Evolutionary conservation across 2,888 invertebrate genomes (phyloP), one percentile per base, ranked within the genome.

Genomic region (Neelides folsomi): DNA sequence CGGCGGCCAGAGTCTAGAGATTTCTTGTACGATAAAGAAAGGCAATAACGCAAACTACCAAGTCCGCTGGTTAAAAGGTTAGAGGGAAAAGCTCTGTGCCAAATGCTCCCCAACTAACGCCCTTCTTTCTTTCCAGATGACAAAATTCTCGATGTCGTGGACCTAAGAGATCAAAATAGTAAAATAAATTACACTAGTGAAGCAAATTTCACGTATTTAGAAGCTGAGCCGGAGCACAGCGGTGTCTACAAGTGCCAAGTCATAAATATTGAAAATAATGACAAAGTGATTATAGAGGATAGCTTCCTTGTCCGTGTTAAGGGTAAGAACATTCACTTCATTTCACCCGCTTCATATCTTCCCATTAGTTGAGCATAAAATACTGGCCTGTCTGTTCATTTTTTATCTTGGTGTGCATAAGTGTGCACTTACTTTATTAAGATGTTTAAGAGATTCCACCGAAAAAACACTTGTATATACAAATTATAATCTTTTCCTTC

Each of bases 1-100:
- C 49, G 87, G 92, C 74, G 88, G 85, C 38, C 87, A 89, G 71
- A 81, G 79, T 68, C 73, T 92, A 65, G 77, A 78, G 69, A 74
- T 92, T 61, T 72, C 75, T 60, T 92, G 92, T 27, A 27, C 27
- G 27, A 27, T 27, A 27, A 27, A 27, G 27, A 27, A 27, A 27
- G 27, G 27, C 27, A 27, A 27, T 27, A 27, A 27, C 27, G 27
- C 27, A 27, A 27, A 27, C 7, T 27, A 27, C 27, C 27, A 27
- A 27, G 27, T 27, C 27, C 27, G 27, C 27, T 27, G 27, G 27
- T 27, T 27, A 27, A 27, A 27, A 27, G 27, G 27, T 27, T 5
- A 27, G 7, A 27, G 27, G 27, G 7, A 27, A 27, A 27, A 27
- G 27, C 3, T 27, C 27, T 27, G n/a, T 27, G 27, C 27, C 27